Conservation (phyloP, 2,113 vertebrate genomes). For the Pan troglodytes region NHGRI_mPanTro3-v2.1_pri NC_072402.2:156167001-156167500, state of each 20-base stretch:
- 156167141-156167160: conserved; percentile 75
- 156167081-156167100: conserved; percentile 87
- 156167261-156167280: conserved; percentile 43
- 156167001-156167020: conserved; percentile 86
- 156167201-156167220: conserved; percentile 50
- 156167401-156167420: neutral
- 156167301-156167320: conserved; percentile 33
- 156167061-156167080: conserved; percentile 73
- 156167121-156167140: conserved; percentile 82
- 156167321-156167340: conserved; percentile 43
- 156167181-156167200: conserved; percentile 65
- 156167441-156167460: neutral
- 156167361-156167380: conserved; percentile 73
- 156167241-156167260: neutral
- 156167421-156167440: neutral
- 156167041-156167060: conserved; percentile 86
- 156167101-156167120: conserved; percentile 85
- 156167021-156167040: conserved; percentile 81
- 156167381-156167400: conserved; percentile 52
- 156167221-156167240: neutral
- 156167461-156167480: neutral
- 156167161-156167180: conserved; percentile 67
- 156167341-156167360: conserved; percentile 51
- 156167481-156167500: neutral
- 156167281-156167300: conserved; percentile 44